Conservation (phyloP, 2,888 invertebrate species). For the Drosophila pegasa region DNA sequence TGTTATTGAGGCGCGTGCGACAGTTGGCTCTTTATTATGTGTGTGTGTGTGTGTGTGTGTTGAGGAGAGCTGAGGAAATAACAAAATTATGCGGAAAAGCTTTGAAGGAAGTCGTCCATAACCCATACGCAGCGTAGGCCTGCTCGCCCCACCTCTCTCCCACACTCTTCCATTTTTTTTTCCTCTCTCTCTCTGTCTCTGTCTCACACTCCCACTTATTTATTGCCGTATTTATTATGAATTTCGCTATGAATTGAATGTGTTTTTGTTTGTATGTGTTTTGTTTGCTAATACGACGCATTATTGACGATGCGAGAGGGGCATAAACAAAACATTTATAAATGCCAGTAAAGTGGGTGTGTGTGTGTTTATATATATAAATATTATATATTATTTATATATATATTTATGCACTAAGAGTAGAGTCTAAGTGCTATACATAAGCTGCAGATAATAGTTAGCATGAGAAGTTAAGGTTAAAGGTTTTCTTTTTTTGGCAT, state of each 20-base stretch:
- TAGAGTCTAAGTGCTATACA: not conserved
- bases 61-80: constrained; percentile 10
- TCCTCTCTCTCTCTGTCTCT: not conserved
- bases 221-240: constrained; percentile 20
- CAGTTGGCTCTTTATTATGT: constrained; percentile 58
- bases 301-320: constrained; percentile 24
- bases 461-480: not conserved
- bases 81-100: constrained; percentile 68
- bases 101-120: constrained; percentile 45
- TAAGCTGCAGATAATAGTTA: not conserved
- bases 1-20: constrained; percentile 61
- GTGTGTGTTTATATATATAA: constrained; percentile 43
- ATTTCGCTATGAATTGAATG: constrained; percentile 23
- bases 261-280: constrained; percentile 6
- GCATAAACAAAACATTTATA: constrained; percentile 50
- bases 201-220: not conserved
- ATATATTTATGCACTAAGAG: not conserved
- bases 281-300: constrained; percentile 47
- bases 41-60: not conserved
- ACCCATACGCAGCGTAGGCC: constrained; percentile 3
- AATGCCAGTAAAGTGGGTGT: constrained; percentile 42
- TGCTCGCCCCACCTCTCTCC: not conserved
- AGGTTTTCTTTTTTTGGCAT: not conserved
- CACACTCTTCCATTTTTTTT: not conserved
- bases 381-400: not conserved